Base-by-base conservation (phyloP, 2,797 vertebrate species). In the Sebastes aleutianus region DNA sequence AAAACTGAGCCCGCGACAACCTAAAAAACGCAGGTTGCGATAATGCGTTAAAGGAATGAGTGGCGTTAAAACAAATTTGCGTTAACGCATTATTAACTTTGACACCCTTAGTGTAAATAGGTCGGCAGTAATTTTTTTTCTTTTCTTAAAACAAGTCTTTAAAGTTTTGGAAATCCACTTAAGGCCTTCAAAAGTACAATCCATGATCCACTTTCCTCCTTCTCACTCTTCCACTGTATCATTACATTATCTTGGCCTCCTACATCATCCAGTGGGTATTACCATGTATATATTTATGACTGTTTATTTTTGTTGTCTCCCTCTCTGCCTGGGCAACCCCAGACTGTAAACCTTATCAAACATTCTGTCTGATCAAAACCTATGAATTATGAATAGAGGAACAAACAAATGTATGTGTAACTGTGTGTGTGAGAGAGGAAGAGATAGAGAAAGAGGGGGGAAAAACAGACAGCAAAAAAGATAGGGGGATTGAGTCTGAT, bases 281-380 rank as follows among this genome's bases (percentile, higher is more conserved):
- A 64, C 36, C 69, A 86, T 85, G 70, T 87, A 78, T 89, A 90
- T 80, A 93, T 91, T 84, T 83, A 90, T 89, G 85, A 83, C 79
- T 89, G 86, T 91, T 91, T 90, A 87, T 92, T 91, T 90, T 83
- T 86, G 86, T 87, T 89, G 85, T 91, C 70, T 90, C 89, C 85
- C 70, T 72, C 84, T 83, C 70, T 89, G 84, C 76, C 66, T 62
- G 78, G 85, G 74, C 74, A 86, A 85, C 73, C 74, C 85, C 76
- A 87, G 84, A 87, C 87, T 88, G 79, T 89, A 91, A 88, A 88
- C 84, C 89, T 85, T 89, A 90, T 92, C 84, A 94, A 93, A 88
- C 80, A 94, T 93, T 95, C 93, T 91, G 88, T 94, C 90, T 95
- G 93, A 94, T 95, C 89, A 91, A 77, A 92, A 89, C 75, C 69